A percentile compares a stretch with the other conserved stretches of the same genome.
phyloP scores from a whole-genome alignment of 2,113 vertebrate species.

The Colinus virginianus region DNA sequence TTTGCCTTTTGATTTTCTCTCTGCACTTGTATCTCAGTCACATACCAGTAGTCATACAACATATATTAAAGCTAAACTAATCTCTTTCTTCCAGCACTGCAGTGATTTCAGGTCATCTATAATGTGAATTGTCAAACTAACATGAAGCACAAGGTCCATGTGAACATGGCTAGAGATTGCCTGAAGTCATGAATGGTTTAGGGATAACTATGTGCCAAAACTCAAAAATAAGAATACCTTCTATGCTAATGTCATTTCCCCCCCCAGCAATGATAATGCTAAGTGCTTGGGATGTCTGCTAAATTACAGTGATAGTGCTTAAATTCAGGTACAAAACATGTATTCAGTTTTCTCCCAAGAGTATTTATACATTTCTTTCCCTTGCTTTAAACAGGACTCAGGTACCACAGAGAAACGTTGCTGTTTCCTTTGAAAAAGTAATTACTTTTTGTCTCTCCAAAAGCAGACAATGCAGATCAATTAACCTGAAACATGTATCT shows the following conservation, averaged over 20 bases:
- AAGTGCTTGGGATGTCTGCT: not conserved
- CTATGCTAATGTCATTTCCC: conserved; percentile 5
- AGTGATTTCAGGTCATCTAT: conserved; percentile 20
- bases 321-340: not conserved
- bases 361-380: conserved; percentile 21
- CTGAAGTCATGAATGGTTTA: conserved; percentile 15
- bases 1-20: not conserved
- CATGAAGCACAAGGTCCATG: not conserved
- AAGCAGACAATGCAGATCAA: not conserved
- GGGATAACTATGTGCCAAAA: conserved; percentile 42
- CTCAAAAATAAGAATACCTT: not conserved
- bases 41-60: not conserved
- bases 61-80: not conserved
- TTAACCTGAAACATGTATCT: not conserved
- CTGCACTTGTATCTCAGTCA: not conserved
- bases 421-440: not conserved
- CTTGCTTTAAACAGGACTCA: not conserved
- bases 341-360: not conserved
- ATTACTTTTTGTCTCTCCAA: not conserved
- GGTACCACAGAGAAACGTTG: not conserved
- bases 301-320: not conserved
- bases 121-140: not conserved
- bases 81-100: not conserved
- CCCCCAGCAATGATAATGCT: not conserved
- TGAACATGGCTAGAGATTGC: conserved; percentile 33